A percentile compares a stretch with the other conserved stretches of the same genome.
These are phyloP conservation scores for Bruchidius siliquastri DNA, from an alignment of 2,888 invertebrate genomes.

Conservation along the genomic window DNA sequence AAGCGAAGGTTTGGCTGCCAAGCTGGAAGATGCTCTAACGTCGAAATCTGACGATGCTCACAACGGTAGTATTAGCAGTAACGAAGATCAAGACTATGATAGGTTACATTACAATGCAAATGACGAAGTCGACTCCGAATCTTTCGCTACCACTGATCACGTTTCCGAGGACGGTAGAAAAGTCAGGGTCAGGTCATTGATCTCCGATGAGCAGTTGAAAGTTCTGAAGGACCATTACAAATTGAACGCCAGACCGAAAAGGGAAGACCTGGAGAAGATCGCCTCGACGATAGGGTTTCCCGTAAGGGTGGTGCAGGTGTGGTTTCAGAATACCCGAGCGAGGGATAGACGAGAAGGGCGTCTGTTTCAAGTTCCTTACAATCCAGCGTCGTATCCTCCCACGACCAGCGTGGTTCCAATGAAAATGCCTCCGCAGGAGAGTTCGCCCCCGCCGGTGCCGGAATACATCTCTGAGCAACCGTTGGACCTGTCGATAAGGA, in stretches of 20 bases:
- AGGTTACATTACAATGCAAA: slow-evolving; percentile 47
- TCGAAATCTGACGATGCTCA: slow-evolving; percentile 51
- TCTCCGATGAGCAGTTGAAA: slow-evolving; percentile 89
- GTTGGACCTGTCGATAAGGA: slow-evolving; percentile 84
- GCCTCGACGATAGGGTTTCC: slow-evolving; percentile 73
- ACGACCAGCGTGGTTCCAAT: slow-evolving; percentile 1
- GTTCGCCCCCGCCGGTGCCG: slow-evolving; percentile 2
- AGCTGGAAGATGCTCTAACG: slow-evolving; percentile 64
- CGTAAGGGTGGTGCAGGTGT: slow-evolving; percentile 82
- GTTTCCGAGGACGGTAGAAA: slow-evolving; percentile 61
- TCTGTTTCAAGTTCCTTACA: slow-evolving; percentile 48
- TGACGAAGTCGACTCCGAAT: slow-evolving; percentile 54
- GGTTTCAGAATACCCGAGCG: slow-evolving; percentile 95
- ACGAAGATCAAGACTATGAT: slow-evolving; percentile 49
- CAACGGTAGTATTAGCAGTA: slow-evolving; percentile 42
- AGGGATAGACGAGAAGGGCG: slow-evolving; percentile 72
- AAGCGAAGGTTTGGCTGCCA: slow-evolving; percentile 73
- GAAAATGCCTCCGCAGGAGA: not conserved
- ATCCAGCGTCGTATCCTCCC: slow-evolving; percentile 37
- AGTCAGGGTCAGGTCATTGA: slow-evolving; percentile 87
- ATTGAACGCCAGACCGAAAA: slow-evolving; percentile 86
- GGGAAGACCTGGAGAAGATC: slow-evolving; percentile 88
- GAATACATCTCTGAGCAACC: slow-evolving; percentile 65
- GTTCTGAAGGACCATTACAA: slow-evolving; percentile 86
- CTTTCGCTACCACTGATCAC: slow-evolving; percentile 47